phyloP scores from a whole-genome alignment of 2,113 vertebrate species.

The Andinoacara biseriatus region DNA sequence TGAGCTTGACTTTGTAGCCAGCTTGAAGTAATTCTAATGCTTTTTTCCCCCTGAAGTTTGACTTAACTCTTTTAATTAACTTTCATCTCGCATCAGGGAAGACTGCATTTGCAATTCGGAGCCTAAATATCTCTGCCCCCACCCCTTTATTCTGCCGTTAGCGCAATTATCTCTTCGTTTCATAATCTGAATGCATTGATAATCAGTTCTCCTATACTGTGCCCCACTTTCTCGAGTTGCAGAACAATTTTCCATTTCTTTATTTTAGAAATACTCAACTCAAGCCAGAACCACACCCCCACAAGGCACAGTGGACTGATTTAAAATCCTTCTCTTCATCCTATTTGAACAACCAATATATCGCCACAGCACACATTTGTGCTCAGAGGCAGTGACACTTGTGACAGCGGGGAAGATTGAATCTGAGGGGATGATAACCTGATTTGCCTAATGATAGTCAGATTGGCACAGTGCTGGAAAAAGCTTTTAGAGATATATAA shows the following conservation, averaged over 20 bases:
- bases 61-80: slow-evolving; percentile 30
- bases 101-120: slow-evolving; percentile 43
- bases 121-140: slow-evolving; percentile 25
- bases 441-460: slow-evolving; percentile 67
- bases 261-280: slow-evolving; percentile 44
- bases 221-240: slow-evolving; percentile 64
- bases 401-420: slow-evolving; percentile 65
- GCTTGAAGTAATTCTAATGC: not conserved
- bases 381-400: slow-evolving; percentile 66
- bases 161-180: slow-evolving; percentile 56
- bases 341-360: slow-evolving; percentile 66
- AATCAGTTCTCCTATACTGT: slow-evolving; percentile 56
- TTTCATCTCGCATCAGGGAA: slow-evolving; percentile 28
- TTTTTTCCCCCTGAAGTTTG: slow-evolving; percentile 20
- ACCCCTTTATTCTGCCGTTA: slow-evolving; percentile 12
- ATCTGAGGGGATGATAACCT: slow-evolving; percentile 61
- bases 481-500: slow-evolving; percentile 17
- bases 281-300: slow-evolving; percentile 28
- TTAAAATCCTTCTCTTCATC: slow-evolving; percentile 65
- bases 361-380: slow-evolving; percentile 43
- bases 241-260: slow-evolving; percentile 40
- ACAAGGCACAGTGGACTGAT: slow-evolving; percentile 45
- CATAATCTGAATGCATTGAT: slow-evolving; percentile 50
- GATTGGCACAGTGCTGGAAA: slow-evolving; percentile 44
- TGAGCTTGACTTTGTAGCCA: not conserved